A percentile compares a stretch with the other conserved stretches of the same genome.
Evolutionary conservation across 2,888 invertebrate species (phyloP).

Genomic region (Hartigia nigra): DNA sequence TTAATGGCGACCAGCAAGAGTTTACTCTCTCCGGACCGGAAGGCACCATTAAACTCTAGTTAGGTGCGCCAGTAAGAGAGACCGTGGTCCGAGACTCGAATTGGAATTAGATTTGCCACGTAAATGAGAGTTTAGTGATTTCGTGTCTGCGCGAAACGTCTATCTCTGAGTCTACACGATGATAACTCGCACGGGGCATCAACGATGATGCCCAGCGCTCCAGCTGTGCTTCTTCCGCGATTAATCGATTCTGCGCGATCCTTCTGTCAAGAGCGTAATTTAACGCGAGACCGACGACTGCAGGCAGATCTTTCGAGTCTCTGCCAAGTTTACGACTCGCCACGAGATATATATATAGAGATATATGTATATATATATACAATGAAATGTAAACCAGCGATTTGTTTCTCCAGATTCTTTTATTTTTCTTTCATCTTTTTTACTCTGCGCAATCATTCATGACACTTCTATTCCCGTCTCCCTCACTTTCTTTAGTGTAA

Average conservation of each 20-base stretch:
- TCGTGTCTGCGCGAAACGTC: conserved; percentile 7
- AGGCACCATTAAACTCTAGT: conserved; percentile 46
- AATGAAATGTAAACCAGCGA: background rate
- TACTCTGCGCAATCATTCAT: background rate
- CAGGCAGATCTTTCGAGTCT: background rate
- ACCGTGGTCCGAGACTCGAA: conserved; percentile 29
- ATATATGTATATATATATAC: background rate
- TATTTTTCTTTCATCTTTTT: background rate
- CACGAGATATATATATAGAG: background rate
- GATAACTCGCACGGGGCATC: background rate
- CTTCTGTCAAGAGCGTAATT: background rate
- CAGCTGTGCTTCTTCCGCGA: background rate
- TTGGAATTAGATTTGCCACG: conserved; percentile 38
- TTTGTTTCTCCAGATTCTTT: background rate
- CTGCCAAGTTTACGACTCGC: background rate
- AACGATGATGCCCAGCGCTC: background rate
- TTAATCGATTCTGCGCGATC: background rate
- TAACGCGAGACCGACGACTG: background rate
- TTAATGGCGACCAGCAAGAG: conserved; percentile 41
- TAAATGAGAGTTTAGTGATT: conserved; percentile 26
- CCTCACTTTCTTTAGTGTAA: background rate
- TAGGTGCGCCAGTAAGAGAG: conserved; percentile 33
- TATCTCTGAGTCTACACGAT: background rate
- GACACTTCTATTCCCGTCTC: background rate
- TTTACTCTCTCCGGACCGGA: conserved; percentile 33